These are phyloP conservation scores for Osmerus mordax DNA, from an alignment of 2,113 vertebrate species.

Conservation along the genomic window DNA sequence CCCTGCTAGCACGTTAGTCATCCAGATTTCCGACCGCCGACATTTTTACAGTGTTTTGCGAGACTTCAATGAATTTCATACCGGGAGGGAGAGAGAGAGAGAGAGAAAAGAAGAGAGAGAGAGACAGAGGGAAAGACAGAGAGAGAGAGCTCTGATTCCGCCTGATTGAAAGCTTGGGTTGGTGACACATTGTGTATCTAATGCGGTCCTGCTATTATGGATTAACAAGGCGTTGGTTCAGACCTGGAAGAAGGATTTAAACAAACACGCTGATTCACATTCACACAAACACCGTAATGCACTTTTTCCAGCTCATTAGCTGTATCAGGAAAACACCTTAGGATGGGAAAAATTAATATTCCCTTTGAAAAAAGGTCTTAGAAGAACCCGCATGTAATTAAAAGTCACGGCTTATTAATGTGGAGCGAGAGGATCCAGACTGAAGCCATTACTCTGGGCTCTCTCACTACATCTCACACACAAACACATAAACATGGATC, in stretches of 20 bases:
- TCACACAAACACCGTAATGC: slow-evolving; percentile 37
- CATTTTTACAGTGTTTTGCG: slow-evolving; percentile 41
- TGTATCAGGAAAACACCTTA: slow-evolving; percentile 39
- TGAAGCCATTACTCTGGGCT: slow-evolving; percentile 18
- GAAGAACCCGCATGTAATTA: slow-evolving; percentile 33
- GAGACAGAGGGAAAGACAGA: background rate
- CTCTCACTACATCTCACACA: background rate
- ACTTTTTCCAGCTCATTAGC: slow-evolving; percentile 40
- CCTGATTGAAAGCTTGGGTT: slow-evolving; percentile 33
- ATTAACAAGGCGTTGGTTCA: slow-evolving; percentile 41
- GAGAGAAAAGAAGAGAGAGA: background rate
- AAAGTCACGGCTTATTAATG: slow-evolving; percentile 45
- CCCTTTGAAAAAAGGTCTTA: slow-evolving; percentile 23
- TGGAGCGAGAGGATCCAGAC: slow-evolving; percentile 16
- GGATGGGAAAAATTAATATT: slow-evolving; percentile 42
- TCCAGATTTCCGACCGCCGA: slow-evolving; percentile 51
- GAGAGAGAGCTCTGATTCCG: slow-evolving; percentile 23
- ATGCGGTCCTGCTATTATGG: slow-evolving; percentile 22
- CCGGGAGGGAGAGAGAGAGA: background rate
- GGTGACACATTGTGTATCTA: slow-evolving; percentile 37
- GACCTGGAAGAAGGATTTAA: slow-evolving; percentile 36
- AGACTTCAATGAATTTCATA: slow-evolving; percentile 49
- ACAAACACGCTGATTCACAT: slow-evolving; percentile 39
- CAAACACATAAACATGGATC: background rate
- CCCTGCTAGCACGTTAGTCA: slow-evolving; percentile 47